Evolutionary conservation across 1,140 invertebrate genomes (phyloP), one percentile per base, ranked within the genome.

Genomic region (Drosophila lowei): DNA sequence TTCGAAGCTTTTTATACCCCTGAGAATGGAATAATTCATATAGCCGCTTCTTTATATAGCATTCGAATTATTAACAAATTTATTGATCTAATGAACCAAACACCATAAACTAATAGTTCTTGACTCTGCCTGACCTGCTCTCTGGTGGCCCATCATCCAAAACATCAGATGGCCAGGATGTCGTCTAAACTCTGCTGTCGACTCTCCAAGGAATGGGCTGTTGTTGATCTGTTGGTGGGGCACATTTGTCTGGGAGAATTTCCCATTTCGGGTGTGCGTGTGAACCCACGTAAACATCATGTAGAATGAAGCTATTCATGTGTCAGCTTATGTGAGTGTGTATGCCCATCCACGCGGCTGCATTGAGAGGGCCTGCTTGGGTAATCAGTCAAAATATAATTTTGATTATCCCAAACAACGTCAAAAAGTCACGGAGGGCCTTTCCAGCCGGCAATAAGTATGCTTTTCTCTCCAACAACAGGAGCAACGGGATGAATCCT

Each of bases 331-430:
- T 57, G 48, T 44, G 50, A 57, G 70, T 57, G 38, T 47, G 70
- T 65, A 47, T 74, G 72, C 42, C 49, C 58, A 70, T 79, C 70
- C 65, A 79, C 76, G 61, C 61, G 65, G 76, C 48, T 49, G 58
- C 79, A 60, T 61, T 65, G 49, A 72, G 43, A 61, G 34, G 4
- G 46, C 67, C 56, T 65, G 72, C 60, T 48, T 73, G 74, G 74
- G 84, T 71, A 88, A 88, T 88, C 84, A 88, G 84, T 88, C 84
- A 88, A 84, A 88, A 85, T 88, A 85, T 83, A 88, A 88, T 88
- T 84, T 81, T 68, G 79, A 84, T 88, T 79, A 88, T 88, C 84
- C 84, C 84, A 72, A 59, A 76, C 76, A 67, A 60, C 81, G 84
- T 62, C 84, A 66, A 72, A 85, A 65, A 50, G 85, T 89, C 84